These are phyloP conservation scores for Charanyca ferruginea DNA, from an alignment of 2,888 invertebrate species.

Conservation along the genomic window DNA sequence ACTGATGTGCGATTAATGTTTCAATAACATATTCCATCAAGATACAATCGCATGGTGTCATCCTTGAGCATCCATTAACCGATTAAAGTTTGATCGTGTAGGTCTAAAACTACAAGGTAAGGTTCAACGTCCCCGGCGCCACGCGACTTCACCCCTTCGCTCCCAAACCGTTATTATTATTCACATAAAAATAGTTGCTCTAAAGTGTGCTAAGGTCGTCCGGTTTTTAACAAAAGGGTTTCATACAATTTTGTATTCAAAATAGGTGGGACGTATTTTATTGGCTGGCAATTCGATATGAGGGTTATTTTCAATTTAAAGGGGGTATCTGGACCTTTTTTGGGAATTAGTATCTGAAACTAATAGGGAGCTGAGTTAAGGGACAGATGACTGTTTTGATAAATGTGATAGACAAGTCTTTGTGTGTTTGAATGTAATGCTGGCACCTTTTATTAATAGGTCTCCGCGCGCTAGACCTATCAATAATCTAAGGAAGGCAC, in stretches of 20 bases:
- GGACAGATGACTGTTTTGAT: conserved; percentile 20
- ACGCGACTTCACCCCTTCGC: conserved; percentile 80
- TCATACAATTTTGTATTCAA: conserved; percentile 53
- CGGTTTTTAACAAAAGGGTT: conserved; percentile 60
- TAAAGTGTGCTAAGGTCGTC: conserved; percentile 72
- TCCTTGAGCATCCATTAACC: conserved; percentile 51
- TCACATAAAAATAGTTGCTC: conserved; percentile 71
- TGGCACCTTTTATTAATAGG: too few relatives aligned
- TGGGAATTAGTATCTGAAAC: conserved; percentile 55
- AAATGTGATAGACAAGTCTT: conserved; percentile 11
- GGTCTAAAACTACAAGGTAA: conserved; percentile 57
- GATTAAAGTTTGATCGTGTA: conserved; percentile 55
- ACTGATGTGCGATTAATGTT: conserved; percentile 18
- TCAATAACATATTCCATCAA: conserved; percentile 44
- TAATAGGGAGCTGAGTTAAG: conserved; percentile 33
- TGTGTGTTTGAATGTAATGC: conserved; percentile 19
- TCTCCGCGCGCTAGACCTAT: too few relatives aligned
- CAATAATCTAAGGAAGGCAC: too few relatives aligned
- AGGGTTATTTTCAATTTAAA: conserved; percentile 51
- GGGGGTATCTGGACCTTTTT: conserved; percentile 47
- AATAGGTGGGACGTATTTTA: conserved; percentile 61
- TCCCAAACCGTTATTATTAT: conserved; percentile 79
- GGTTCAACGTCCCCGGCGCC: conserved; percentile 85
- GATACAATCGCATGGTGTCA: conserved; percentile 38
- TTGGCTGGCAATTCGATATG: conserved; percentile 65